Base-by-base conservation (phyloP, 2,113 vertebrate genomes). In the Zeus faber region DNA sequence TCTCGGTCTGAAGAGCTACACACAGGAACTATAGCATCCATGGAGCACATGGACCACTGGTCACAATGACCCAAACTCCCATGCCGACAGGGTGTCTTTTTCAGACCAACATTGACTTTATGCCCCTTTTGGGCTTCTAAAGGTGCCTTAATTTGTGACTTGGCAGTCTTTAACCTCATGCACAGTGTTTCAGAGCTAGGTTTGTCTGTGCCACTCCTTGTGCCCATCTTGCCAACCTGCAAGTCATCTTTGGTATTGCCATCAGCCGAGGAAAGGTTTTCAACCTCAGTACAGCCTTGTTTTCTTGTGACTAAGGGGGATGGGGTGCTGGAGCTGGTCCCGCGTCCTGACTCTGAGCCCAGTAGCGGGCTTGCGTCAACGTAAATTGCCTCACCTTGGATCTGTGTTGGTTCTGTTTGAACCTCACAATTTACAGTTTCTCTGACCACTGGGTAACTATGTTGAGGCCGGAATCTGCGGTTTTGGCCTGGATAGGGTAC, bases 271-370 rank as follows among this genome's bases (percentile, higher is more conserved):
- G 13, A 6, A 3, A 10, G 11, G 13, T 41, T 35, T 10, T 57
- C 56, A 2, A 21, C 50, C 9, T 65, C 37, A 0, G 41, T 21
- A n/a, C 6, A 25, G 7, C 9, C 20, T 17, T 0, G 59, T 41
- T 62, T 72, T 2, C 58, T 49, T 5, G 63, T 63, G 63, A 40
- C 74, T 23, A 65, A 59, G 4, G 74, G 72, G 1, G 58, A 48
- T 0, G 74, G 66, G 3, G 77, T 76, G 31, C 16, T 54, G 0
- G 62, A 64, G 1, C 39, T 29, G 0, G 71, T 84, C 37, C 63
- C 86, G 23, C 45, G 48, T 0, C 84, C 83, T 5, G 80, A 88
- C 25, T 88, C 86, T 2, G 72, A 75, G 18, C 69, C 13, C 1
- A 11, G 1, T 0, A 13, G 2, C 4, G 54, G 67, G 22, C 64